Conservation (phyloP, 2,888 invertebrate species). For the Cephus runcator region DNA sequence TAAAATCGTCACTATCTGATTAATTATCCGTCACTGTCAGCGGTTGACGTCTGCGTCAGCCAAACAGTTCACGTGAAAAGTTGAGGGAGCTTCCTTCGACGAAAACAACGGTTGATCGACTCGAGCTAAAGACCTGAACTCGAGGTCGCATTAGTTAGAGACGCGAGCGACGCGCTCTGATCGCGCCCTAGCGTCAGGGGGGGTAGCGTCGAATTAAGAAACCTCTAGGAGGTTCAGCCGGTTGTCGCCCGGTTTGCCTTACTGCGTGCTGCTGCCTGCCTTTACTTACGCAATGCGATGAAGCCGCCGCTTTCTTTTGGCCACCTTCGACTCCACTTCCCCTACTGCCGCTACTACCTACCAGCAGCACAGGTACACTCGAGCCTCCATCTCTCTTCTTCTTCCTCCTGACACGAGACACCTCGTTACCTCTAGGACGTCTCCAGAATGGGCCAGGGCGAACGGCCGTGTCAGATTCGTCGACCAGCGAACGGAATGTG, state of each 20-base stretch:
- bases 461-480: neutral
- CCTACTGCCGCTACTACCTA: neutral
- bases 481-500: neutral
- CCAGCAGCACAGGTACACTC: neutral
- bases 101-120: neutral
- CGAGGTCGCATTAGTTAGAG: neutral
- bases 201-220: conserved; percentile 33
- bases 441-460: neutral
- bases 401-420: neutral
- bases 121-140: neutral
- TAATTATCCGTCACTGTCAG: neutral
- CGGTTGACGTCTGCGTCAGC: neutral
- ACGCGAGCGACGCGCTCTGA: too few relatives aligned
- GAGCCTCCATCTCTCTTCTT: neutral
- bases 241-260: conserved; percentile 15
- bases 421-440: neutral
- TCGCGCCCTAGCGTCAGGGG: too few relatives aligned
- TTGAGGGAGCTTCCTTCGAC: neutral
- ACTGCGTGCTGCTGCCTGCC: neutral
- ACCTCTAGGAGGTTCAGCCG: conserved; percentile 10
- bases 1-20: neutral
- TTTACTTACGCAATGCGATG: conserved; percentile 27
- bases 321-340: conserved; percentile 11
- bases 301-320: conserved; percentile 36
- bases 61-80: neutral